Evolutionary conservation across 2,797 vertebrate species (phyloP).

Genomic region (Trematomus bernacchii): DNA sequence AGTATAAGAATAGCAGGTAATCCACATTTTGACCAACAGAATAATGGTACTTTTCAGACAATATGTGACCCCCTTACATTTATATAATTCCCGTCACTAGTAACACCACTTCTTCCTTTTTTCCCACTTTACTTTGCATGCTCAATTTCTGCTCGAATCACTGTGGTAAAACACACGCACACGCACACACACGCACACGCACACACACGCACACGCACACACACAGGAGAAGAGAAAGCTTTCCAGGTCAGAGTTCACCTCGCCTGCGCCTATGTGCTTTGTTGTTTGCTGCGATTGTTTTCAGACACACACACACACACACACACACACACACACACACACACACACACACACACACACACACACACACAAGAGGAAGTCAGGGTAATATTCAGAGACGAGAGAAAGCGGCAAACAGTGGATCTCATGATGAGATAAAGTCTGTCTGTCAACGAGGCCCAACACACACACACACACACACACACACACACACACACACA

Average conservation of each 20-base stretch:
- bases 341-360: no score
- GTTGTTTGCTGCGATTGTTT: conserved; percentile 65
- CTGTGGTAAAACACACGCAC: no score
- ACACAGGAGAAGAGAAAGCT: conserved; percentile 56
- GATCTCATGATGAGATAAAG: conserved; percentile 69
- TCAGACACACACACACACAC: not conserved
- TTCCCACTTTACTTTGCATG: no score
- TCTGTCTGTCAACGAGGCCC: conserved; percentile 56
- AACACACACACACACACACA: conserved; percentile 66
- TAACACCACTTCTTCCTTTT: no score
- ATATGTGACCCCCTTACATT: no score
- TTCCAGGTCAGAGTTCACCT: conserved; percentile 76
- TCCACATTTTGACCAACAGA: no score
- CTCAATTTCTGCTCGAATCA: no score
- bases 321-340: no score
- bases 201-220: conserved; percentile 38
- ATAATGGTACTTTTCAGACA: no score
- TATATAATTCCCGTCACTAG: no score
- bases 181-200: no score
- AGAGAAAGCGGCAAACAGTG: conserved; percentile 48
- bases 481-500: conserved; percentile 66
- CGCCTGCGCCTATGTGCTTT: conserved; percentile 47
- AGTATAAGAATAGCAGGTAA: no score
- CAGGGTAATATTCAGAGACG: conserved; percentile 24
- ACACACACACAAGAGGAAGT: conserved; percentile 1